Base-by-base conservation (phyloP, 2,797 vertebrate genomes). In the Etheostoma perlongum region DNA sequence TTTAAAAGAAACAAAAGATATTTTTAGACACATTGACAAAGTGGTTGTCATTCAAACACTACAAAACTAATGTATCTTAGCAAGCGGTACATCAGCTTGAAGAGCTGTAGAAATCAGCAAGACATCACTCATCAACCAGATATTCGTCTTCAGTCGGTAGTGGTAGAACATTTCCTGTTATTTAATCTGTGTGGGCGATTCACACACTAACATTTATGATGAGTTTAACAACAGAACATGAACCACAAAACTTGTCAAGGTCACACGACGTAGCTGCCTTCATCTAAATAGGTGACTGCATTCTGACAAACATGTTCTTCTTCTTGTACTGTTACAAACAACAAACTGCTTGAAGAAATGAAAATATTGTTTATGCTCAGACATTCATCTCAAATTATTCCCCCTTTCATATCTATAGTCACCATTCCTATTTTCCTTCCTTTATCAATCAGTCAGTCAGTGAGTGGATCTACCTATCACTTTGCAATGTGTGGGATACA, bases 141-240 rank as follows among this genome's bases (percentile, higher is more conserved):
- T 11, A 0, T 59, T 64, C 30, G 30, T 30, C 30, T 58, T 69
- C 55, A 51, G 13, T 59, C 40, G 19, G 0, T 3, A 40, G 68
- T 15, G 40, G 60, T 52, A 46, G 9, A 40, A 49, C 10, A 1
- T 40, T 79, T 83, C 73, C 77, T 83, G 66, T 76, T 46, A 40
- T 40, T 40, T 40, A 40, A 40, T 10, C 33, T 12, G 36, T 1
- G 36, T 67, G 19, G 51, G 19, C 30, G 63, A 71, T 27, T 84
- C 42, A 57, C 21, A 68, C 3, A 62, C 4, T 58, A 57, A 72
- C 13, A 42, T 68, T 53, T 76, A 1, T 23, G 4, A 19, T 6
- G 30, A 30, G 30, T 30, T 30, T 30, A 30, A 30, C 48, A 5
- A 2, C 49, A 68, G 16, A 66, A n/a, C 14, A 48, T 6, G 5